Evolutionary conservation across 1,140 invertebrate species (phyloP).

Genomic region (Agraylea sexmaculata): DNA sequence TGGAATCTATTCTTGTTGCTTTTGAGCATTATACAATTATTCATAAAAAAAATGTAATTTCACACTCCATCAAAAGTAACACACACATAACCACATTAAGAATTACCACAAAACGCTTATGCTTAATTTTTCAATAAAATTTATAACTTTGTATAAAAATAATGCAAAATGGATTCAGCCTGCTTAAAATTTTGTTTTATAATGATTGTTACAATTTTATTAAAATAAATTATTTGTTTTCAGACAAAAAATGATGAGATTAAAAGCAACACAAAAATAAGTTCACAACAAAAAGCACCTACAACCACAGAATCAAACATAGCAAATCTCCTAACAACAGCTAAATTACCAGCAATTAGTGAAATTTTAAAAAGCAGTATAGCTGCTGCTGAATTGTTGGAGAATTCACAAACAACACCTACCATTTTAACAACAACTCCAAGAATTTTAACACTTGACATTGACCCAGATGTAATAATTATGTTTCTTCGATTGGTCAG

Average conservation of each 20-base stretch:
- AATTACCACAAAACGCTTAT: too few species aligned
- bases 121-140: neutral
- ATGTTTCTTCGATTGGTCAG: neutral
- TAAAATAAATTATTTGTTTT: neutral
- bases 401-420: constrained; percentile 37
- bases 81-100: too few species aligned
- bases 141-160: neutral
- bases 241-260: neutral
- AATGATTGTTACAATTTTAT: neutral
- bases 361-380: constrained; percentile 42
- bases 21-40: too few species aligned
- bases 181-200: neutral
- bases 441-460: constrained; percentile 43
- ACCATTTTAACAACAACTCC: constrained; percentile 38
- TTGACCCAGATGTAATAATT: constrained; percentile 39
- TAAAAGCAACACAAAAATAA: too few species aligned
- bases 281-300: too few species aligned
- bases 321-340: constrained; percentile 41
- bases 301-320: constrained; percentile 39
- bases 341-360: constrained; percentile 40
- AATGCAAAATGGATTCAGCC: neutral
- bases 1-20: too few species aligned
- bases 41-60: too few species aligned
- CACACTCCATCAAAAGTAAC: too few species aligned
- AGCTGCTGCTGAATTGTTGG: constrained; percentile 40